phyloP scores from a whole-genome alignment of 2,797 vertebrate species.

The Myripristis murdjan region DNA sequence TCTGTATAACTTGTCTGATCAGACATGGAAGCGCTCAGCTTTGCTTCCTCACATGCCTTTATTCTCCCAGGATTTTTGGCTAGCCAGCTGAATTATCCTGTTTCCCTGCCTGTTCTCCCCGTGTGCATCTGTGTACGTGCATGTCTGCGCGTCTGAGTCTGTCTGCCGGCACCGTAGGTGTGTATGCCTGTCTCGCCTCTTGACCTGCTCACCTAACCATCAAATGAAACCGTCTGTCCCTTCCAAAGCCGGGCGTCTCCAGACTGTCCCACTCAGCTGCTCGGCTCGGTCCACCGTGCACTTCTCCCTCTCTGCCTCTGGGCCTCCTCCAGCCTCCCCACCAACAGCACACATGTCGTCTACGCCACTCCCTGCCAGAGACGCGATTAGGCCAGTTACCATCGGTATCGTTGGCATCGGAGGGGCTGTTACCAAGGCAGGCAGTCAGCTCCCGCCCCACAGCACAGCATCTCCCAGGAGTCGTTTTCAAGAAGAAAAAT shows the following conservation, averaged over 20 bases:
- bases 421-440: slow-evolving; percentile 7
- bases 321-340: slow-evolving; percentile 54
- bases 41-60: neutral
- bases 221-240: slow-evolving; percentile 43
- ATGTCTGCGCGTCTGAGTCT: neutral
- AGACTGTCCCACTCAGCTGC: slow-evolving; percentile 34
- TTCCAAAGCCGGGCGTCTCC: slow-evolving; percentile 16
- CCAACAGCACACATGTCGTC: slow-evolving; percentile 44
- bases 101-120: neutral
- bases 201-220: slow-evolving; percentile 57
- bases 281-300: neutral
- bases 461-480: slow-evolving; percentile 31
- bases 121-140: neutral
- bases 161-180: neutral
- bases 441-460: slow-evolving; percentile 1
- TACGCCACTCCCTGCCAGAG: slow-evolving; percentile 44
- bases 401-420: slow-evolving; percentile 17
- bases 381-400: slow-evolving; percentile 38
- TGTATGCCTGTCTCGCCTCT: slow-evolving; percentile 25
- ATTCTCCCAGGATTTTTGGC: neutral
- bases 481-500: slow-evolving; percentile 3
- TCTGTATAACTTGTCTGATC: neutral
- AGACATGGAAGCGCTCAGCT: neutral
- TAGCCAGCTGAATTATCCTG: neutral
- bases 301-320: slow-evolving; percentile 11